A percentile compares a stretch with the other conserved stretches of the same genome.
phyloP scores from a whole-genome alignment of 2,797 vertebrate genomes.

The Gallinago nigripennis region DNA sequence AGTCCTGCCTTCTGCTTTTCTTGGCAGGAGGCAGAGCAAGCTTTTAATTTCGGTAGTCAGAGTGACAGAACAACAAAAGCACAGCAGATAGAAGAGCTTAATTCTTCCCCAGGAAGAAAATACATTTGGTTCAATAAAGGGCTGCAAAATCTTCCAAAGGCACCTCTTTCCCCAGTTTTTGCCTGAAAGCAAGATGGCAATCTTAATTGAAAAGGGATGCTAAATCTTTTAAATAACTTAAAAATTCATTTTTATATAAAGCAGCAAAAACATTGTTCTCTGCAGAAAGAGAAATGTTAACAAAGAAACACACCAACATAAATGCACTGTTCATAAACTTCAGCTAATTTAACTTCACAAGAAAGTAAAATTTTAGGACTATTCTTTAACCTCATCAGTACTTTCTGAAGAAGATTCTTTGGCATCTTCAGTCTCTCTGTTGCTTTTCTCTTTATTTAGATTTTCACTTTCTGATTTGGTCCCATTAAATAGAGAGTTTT shows the following conservation, averaged over 20 bases:
- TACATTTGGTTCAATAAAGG: slow-evolving; percentile 50
- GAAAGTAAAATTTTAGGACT: slow-evolving; percentile 58
- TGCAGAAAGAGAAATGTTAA: slow-evolving; percentile 77
- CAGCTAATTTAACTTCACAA: slow-evolving; percentile 64
- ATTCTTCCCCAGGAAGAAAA: slow-evolving; percentile 71
- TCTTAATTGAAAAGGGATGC: slow-evolving; percentile 78
- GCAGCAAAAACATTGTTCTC: slow-evolving; percentile 82
- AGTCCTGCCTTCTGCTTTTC: slow-evolving; percentile 31
- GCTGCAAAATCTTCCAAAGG: slow-evolving; percentile 52
- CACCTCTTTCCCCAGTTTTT: slow-evolving; percentile 46
- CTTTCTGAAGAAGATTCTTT: slow-evolving; percentile 79
- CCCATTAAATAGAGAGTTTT: slow-evolving; percentile 79
- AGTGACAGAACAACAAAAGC: slow-evolving; percentile 61
- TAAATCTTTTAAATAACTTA: slow-evolving; percentile 81
- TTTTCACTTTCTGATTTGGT: slow-evolving; percentile 70
- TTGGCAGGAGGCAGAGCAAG: slow-evolving; percentile 53
- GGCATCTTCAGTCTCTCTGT: slow-evolving; percentile 80
- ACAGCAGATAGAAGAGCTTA: slow-evolving; percentile 54
- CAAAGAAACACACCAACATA: slow-evolving; percentile 71
- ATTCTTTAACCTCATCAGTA: slow-evolving; percentile 57
- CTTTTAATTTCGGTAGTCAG: slow-evolving; percentile 46
- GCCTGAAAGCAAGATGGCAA: slow-evolving; percentile 80
- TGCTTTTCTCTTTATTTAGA: slow-evolving; percentile 68
- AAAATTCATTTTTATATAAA: slow-evolving; percentile 79
- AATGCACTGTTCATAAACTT: slow-evolving; percentile 64